Evolutionary conservation across 2,113 vertebrate species (phyloP).

Genomic region (Tauraco erythrolophus): DNA sequence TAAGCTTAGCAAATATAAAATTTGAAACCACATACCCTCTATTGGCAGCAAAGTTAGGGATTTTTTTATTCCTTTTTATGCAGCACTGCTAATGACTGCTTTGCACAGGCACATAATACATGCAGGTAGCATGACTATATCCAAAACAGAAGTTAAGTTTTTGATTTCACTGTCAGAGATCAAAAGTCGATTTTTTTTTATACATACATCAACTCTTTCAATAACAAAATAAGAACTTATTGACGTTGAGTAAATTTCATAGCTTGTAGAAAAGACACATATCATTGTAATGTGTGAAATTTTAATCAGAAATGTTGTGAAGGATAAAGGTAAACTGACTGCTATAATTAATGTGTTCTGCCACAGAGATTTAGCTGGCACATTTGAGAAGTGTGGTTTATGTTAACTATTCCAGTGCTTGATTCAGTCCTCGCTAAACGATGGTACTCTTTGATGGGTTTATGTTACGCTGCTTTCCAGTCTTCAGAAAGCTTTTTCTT

Average conservation of each 20-base stretch:
- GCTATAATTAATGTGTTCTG: constrained; percentile 97
- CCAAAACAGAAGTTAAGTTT: constrained; percentile 83
- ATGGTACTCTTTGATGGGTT: neutral
- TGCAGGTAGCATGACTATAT: constrained; percentile 85
- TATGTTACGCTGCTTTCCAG: neutral
- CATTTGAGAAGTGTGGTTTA: constrained; percentile 84
- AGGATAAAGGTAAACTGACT: constrained; percentile 93
- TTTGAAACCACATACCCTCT: constrained; percentile 85
- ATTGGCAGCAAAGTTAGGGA: constrained; percentile 88
- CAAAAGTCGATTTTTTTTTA: constrained; percentile 76
- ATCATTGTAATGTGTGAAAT: constrained; percentile 98
- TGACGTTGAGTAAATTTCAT: constrained; percentile 90
- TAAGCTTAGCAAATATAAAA: constrained; percentile 98
- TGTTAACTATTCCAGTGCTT: constrained; percentile 85
- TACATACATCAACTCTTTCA: constrained; percentile 79
- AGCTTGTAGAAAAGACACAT: constrained; percentile 91
- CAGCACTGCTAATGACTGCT: constrained; percentile 86
- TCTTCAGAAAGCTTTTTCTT: neutral
- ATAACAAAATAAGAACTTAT: constrained; percentile 85
- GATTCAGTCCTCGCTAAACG: constrained; percentile 62
- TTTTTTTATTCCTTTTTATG: constrained; percentile 85
- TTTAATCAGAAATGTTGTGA: constrained; percentile 98
- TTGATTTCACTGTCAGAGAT: constrained; percentile 85
- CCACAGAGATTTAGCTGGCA: constrained; percentile 93
- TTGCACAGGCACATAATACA: constrained; percentile 80